Evolutionary conservation across 2,797 vertebrate genomes (phyloP).

Genomic region (Scarus forsteni): DNA sequence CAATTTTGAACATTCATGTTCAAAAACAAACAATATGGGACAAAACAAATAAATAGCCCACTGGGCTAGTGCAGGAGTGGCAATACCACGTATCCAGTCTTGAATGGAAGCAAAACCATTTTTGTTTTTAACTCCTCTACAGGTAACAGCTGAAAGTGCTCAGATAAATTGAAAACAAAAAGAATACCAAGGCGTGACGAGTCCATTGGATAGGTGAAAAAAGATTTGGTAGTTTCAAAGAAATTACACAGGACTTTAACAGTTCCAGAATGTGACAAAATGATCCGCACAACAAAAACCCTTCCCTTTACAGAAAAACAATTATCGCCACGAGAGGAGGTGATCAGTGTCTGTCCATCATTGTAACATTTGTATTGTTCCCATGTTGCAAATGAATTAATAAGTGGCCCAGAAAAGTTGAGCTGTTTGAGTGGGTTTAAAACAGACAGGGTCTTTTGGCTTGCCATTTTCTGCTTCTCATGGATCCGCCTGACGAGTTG

Average conservation of each 20-base stretch:
- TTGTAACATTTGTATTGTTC: not conserved
- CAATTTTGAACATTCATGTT: no score
- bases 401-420: not conserved
- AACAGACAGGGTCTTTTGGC: not conserved
- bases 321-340: not conserved
- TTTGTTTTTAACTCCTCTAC: not conserved
- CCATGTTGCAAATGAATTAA: not conserved
- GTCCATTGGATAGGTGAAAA: not conserved
- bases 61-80: not conserved
- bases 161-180: not conserved
- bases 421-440: not conserved
- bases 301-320: not conserved
- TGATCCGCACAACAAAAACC: not conserved
- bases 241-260: not conserved
- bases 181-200: not conserved
- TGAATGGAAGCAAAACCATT: not conserved
- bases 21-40: not conserved
- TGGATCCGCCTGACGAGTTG: not conserved
- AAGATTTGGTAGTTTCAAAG: not conserved
- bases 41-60: not conserved
- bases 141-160: not conserved
- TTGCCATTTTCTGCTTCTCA: not conserved
- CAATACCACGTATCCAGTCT: not conserved
- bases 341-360: not conserved
- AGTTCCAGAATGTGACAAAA: not conserved